A percentile compares a stretch with the other conserved stretches of the same genome.
Conservation (phyloP, 1,140 invertebrate genomes). For the Protaetia brevitarsis region DNA sequence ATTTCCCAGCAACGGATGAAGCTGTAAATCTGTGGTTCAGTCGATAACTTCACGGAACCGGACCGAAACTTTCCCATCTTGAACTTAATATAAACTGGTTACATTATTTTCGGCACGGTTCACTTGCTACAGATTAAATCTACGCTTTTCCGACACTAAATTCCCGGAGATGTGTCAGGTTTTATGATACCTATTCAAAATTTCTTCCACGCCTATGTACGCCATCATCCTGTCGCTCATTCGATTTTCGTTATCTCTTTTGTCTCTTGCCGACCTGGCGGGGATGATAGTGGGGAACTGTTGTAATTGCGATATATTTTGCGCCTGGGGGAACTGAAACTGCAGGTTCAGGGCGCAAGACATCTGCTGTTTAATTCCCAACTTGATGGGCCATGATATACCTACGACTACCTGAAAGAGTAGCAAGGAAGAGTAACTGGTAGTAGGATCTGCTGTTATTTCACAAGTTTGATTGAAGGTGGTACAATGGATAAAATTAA, state of each 20-base stretch:
- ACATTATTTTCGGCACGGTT: slow-evolving; percentile 5
- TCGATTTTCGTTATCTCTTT: background rate
- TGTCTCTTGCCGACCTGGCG: background rate
- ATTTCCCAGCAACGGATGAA: background rate
- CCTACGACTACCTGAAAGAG: slow-evolving; percentile 26
- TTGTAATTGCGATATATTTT: slow-evolving; percentile 23
- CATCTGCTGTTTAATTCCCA: slow-evolving; percentile 31
- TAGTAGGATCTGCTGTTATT: background rate
- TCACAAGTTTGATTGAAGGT: too few species aligned
- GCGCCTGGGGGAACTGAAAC: slow-evolving; percentile 28
- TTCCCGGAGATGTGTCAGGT: background rate
- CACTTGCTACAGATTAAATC: slow-evolving; percentile 4
- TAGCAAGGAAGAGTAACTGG: background rate
- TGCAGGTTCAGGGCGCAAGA: slow-evolving; percentile 30
- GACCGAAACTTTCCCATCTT: slow-evolving; percentile 6
- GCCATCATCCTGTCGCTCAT: slow-evolving; percentile 27
- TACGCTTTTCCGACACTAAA: too few species aligned
- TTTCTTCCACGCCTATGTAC: slow-evolving; percentile 28
- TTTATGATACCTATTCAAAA: slow-evolving; percentile 27
- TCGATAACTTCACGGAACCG: background rate
- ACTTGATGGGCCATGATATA: slow-evolving; percentile 27
- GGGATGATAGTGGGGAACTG: slow-evolving; percentile 30
- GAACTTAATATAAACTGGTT: slow-evolving; percentile 17
- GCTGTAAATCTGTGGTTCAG: slow-evolving; percentile 1
- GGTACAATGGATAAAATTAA: background rate